These are phyloP conservation scores for Platycheirus rosarum DNA, from an alignment of 2,888 invertebrate species.

Conservation along the genomic window DNA sequence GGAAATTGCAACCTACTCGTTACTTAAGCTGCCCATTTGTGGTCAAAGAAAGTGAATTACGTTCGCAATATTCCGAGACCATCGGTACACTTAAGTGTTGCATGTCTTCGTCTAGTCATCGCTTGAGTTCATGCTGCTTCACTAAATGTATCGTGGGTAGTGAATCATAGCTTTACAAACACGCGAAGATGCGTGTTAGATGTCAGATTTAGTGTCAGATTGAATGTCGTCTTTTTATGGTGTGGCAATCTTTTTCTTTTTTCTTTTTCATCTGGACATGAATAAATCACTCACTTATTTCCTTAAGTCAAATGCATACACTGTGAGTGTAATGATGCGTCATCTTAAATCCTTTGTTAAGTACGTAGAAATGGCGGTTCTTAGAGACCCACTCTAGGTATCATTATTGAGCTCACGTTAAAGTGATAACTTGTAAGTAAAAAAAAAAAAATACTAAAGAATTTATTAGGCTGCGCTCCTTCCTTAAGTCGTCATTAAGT, in stretches of 20 bases:
- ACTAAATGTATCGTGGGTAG: conserved; percentile 9
- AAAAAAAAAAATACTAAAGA: no score
- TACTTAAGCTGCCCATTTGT: conserved; percentile 3
- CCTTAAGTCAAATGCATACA: neutral
- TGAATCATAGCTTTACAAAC: conserved; percentile 2
- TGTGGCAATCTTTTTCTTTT: neutral
- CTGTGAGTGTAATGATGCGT: conserved; percentile 9
- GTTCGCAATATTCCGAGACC: no score
- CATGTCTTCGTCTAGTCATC: neutral
- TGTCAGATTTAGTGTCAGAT: conserved; percentile 32
- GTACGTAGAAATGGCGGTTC: no score
- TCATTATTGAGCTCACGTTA: no score
- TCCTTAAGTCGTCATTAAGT: no score
- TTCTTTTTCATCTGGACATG: neutral
- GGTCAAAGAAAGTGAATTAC: conserved; percentile 17
- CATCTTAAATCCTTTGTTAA: neutral
- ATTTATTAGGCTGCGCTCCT: no score
- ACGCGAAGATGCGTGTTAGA: conserved; percentile 28
- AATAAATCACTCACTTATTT: neutral
- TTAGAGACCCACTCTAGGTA: no score
- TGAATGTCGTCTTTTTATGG: conserved; percentile 16
- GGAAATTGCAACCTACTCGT: no score
- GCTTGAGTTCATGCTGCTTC: neutral
- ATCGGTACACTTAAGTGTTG: neutral
- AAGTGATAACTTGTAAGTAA: no score